A percentile compares a stretch with the other conserved stretches of the same genome.
Conservation (phyloP, 2,797 vertebrate species). For the Fistularia commersonii region DNA sequence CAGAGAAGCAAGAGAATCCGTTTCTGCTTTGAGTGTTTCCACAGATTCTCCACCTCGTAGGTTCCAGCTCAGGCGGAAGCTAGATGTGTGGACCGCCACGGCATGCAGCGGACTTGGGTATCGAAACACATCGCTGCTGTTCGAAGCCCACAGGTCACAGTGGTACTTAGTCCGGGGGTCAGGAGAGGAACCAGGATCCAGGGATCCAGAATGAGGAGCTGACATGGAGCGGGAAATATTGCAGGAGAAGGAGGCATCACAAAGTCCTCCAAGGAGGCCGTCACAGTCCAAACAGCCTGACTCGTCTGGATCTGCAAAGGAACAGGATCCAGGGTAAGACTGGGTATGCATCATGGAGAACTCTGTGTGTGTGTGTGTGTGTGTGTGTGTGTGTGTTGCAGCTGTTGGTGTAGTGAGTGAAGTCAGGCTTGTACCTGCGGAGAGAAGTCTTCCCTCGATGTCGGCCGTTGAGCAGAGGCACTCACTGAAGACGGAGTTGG, state of each 20-base stretch:
- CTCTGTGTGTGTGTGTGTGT: background rate
- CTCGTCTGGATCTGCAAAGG: slow-evolving; percentile 70
- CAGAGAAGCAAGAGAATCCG: slow-evolving; percentile 45
- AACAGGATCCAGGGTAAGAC: background rate
- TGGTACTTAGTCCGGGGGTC: slow-evolving; percentile 83
- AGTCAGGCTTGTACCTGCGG: slow-evolving; percentile 73
- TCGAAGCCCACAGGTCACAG: slow-evolving; percentile 85
- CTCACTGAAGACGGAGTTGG: slow-evolving; percentile 96
- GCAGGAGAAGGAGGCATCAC: slow-evolving; percentile 71
- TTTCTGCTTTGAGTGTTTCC: slow-evolving; percentile 62
- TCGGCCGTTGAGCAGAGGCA: slow-evolving; percentile 74
- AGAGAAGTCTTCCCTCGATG: slow-evolving; percentile 80
- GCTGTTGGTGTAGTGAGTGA: background rate
- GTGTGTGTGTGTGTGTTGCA: background rate
- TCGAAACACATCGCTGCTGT: slow-evolving; percentile 82
- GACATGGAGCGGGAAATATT: slow-evolving; percentile 73
- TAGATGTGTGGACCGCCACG: slow-evolving; percentile 85
- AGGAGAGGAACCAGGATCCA: slow-evolving; percentile 71
- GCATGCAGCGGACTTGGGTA: slow-evolving; percentile 90
- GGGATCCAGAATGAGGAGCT: slow-evolving; percentile 72
- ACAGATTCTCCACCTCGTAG: no score
- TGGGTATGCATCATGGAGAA: background rate
- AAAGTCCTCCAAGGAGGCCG: slow-evolving; percentile 60
- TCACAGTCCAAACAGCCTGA: slow-evolving; percentile 83
- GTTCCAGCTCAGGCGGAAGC: slow-evolving; percentile 71